Percentiles rank a stretch among this genome's conserved stretches.
phyloP scores from a whole-genome alignment of 2,888 invertebrate species.

The Acronicta alni region DNA sequence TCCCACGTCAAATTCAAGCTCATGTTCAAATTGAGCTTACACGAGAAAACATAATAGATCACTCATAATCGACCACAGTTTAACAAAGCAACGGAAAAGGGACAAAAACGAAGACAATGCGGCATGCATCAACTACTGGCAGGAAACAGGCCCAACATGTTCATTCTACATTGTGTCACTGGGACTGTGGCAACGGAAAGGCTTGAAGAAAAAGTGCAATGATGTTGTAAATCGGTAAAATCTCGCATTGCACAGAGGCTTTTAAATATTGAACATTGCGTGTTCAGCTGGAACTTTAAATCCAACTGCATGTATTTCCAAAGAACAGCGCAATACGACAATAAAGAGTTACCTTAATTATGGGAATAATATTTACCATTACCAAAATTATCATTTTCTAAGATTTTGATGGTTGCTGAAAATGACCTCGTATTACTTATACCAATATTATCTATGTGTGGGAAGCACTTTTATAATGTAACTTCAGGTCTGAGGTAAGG shows the following conservation, averaged over 20 bases:
- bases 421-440: background rate
- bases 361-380: no score
- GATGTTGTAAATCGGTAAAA: constrained; percentile 16
- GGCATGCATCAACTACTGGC: constrained; percentile 66
- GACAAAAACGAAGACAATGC: constrained; percentile 75
- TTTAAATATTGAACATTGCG: constrained; percentile 10
- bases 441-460: background rate
- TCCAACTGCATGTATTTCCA: background rate
- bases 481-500: constrained; percentile 1
- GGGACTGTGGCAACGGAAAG: constrained; percentile 40
- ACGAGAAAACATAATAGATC: constrained; percentile 46
- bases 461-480: background rate
- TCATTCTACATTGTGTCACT: constrained; percentile 43
- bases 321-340: no score
- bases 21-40: constrained; percentile 40
- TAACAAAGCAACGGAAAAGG: constrained; percentile 69
- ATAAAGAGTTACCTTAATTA: no score
- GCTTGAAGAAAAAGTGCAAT: constrained; percentile 36
- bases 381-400: background rate
- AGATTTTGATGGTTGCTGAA: background rate
- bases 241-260: constrained; percentile 7
- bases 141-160: constrained; percentile 69
- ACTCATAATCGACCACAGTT: constrained; percentile 40
- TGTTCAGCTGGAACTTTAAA: background rate
- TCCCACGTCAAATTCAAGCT: constrained; percentile 53